Percentiles rank a stretch among this genome's conserved stretches.
These are phyloP conservation scores for Andricus quercusramuli DNA, from an alignment of 2,888 invertebrate genomes.

Conservation along the genomic window DNA sequence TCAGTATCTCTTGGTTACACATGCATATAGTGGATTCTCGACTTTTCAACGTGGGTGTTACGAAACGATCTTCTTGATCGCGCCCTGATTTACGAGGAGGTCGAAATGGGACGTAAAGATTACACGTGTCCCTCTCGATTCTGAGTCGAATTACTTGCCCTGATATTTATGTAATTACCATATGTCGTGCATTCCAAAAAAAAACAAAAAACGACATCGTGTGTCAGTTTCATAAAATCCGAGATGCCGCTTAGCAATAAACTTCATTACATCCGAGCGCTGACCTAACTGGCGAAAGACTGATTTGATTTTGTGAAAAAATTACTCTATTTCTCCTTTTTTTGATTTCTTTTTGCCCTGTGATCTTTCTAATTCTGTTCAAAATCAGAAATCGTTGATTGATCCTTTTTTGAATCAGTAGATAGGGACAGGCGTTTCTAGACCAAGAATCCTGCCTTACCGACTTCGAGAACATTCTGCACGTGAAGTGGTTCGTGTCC, in stretches of 20 bases:
- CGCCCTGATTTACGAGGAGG: slow-evolving; percentile 48
- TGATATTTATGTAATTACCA: slow-evolving; percentile 59
- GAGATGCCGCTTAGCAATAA: slow-evolving; percentile 28
- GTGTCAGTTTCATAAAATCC: slow-evolving; percentile 14
- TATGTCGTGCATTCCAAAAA: slow-evolving; percentile 12
- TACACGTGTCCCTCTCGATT: slow-evolving; percentile 41
- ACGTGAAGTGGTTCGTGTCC: no score
- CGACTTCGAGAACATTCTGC: no score
- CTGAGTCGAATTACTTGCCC: slow-evolving; percentile 49
- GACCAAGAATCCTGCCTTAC: no score
- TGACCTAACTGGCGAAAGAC: slow-evolving; percentile 10
- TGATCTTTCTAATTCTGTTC: no score
- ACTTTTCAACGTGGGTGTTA: slow-evolving; percentile 44
- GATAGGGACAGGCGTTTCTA: no score
- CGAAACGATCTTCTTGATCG: slow-evolving; percentile 54
- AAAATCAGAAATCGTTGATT: no score
- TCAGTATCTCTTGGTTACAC: slow-evolving; percentile 2
- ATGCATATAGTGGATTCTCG: neutral
- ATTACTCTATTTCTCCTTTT: no score
- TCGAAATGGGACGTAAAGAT: slow-evolving; percentile 47
- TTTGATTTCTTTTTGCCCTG: no score
- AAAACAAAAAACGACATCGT: neutral
- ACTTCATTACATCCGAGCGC: slow-evolving; percentile 11
- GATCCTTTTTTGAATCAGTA: no score
- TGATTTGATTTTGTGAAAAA: neutral